A percentile compares a stretch with the other conserved stretches of the same genome.
Conservation (phyloP, 1,140 invertebrate species). For the Bilobella aurantiaca region DNA sequence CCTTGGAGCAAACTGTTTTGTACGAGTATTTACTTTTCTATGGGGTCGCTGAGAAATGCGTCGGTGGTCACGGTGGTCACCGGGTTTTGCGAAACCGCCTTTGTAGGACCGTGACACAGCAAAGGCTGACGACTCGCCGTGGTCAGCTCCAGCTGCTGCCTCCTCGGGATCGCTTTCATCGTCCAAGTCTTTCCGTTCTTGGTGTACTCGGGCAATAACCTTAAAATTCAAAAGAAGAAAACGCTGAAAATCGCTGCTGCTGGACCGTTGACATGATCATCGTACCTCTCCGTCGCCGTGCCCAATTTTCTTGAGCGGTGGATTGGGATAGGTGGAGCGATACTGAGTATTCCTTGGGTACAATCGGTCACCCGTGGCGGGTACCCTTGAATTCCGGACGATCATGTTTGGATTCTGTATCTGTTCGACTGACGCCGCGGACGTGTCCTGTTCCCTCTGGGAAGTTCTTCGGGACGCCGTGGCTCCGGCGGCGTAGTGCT, state of each 20-base stretch:
- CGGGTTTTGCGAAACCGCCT: background rate
- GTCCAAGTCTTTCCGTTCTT: conserved; percentile 21
- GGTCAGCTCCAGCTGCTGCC: conserved; percentile 12
- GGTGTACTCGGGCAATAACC: conserved; percentile 32
- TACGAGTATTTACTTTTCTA: conserved; percentile 20
- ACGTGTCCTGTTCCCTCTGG: background rate
- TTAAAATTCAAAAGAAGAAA: conserved; percentile 5
- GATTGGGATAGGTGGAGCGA: conserved; percentile 19
- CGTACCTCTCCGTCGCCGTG: conserved; percentile 31
- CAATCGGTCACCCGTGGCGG: conserved; percentile 20
- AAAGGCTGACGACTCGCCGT: conserved; percentile 23
- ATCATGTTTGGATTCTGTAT: background rate
- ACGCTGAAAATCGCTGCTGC: no score
- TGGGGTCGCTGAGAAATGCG: background rate
- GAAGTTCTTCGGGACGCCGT: background rate
- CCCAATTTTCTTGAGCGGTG: conserved; percentile 25
- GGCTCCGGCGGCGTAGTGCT: background rate
- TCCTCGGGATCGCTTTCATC: conserved; percentile 9
- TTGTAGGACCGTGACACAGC: conserved; percentile 15
- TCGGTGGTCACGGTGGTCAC: background rate
- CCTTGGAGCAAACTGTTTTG: background rate
- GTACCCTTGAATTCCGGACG: conserved; percentile 20
- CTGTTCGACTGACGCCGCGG: background rate
- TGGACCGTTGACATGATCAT: background rate
- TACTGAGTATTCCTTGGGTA: background rate